Conservation (phyloP, 2,113 vertebrate genomes). For the Cinclus cinclus region DNA sequence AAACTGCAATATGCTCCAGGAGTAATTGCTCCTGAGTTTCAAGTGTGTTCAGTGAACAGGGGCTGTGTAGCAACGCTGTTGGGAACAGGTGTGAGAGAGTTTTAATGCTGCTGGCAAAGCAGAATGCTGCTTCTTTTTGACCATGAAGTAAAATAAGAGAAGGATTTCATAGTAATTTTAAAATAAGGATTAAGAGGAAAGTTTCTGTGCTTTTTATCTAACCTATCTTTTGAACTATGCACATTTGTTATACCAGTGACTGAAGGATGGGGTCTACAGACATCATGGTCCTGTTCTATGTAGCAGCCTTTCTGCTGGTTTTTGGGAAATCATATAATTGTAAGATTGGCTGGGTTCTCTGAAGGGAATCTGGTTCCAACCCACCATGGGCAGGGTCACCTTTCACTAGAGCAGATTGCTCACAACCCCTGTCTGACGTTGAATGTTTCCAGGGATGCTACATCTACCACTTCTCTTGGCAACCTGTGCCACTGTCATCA, state of each 20-base stretch:
- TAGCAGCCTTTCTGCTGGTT: not conserved
- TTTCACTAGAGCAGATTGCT: not conserved
- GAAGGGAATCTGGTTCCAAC: not conserved
- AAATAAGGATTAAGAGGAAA: not conserved
- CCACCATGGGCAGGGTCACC: not conserved
- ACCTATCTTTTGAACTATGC: not conserved
- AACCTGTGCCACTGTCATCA: not conserved
- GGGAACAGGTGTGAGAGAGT: not conserved
- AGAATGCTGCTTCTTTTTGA: not conserved
- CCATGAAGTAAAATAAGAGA: not conserved
- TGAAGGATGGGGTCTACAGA: not conserved
- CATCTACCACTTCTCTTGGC: not conserved
- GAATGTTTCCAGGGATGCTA: not conserved
- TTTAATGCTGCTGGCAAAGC: not conserved
- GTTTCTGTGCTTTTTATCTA: not conserved
- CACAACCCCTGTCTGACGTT: not conserved
- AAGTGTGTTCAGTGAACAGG: not conserved
- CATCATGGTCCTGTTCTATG: not conserved
- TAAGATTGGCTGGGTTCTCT: not conserved
- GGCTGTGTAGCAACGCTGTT: not conserved
- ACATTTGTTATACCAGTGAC: not conserved
- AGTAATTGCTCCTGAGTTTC: conserved; percentile 20
- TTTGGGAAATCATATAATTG: not conserved
- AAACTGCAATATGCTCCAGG: not conserved
- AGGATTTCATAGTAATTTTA: not conserved